Conservation (phyloP, 1,140 invertebrate genomes). For the Scaptomyza montana region DNA sequence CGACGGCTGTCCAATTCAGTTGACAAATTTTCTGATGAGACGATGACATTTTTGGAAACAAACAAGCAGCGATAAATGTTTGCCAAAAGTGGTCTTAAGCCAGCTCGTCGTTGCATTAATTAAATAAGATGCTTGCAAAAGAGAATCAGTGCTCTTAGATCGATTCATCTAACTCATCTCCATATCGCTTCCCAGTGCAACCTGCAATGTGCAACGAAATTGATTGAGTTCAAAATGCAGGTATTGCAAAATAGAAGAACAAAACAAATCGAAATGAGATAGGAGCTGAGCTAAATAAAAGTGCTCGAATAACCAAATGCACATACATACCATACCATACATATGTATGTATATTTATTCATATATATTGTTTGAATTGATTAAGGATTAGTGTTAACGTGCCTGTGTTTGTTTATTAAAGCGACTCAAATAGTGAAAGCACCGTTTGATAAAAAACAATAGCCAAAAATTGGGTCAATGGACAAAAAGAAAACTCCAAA, state of each 20-base stretch:
- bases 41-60: slow-evolving; percentile 6
- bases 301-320: background rate
- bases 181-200: background rate
- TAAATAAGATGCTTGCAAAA: slow-evolving; percentile 22
- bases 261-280: slow-evolving; percentile 3
- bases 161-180: background rate
- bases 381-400: too few relatives aligned
- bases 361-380: too few relatives aligned
- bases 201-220: slow-evolving; percentile 16
- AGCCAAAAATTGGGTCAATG: too few relatives aligned
- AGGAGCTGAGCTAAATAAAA: background rate
- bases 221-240: slow-evolving; percentile 37
- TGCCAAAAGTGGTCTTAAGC: slow-evolving; percentile 14
- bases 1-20: slow-evolving; percentile 8
- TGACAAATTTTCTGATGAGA: slow-evolving; percentile 5
- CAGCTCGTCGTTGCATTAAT: slow-evolving; percentile 33
- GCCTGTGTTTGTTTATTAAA: too few relatives aligned
- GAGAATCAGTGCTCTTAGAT: background rate
- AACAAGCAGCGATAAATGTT: slow-evolving; percentile 18
- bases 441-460: too few relatives aligned
- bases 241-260: slow-evolving; percentile 18
- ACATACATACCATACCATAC: background rate
- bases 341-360: too few relatives aligned
- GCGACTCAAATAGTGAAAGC: too few relatives aligned
- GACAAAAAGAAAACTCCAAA: too few relatives aligned